A percentile compares a stretch with the other conserved stretches of the same genome.
phyloP scores from a whole-genome alignment of 2,113 vertebrate genomes.

The Falco punctatus region DNA sequence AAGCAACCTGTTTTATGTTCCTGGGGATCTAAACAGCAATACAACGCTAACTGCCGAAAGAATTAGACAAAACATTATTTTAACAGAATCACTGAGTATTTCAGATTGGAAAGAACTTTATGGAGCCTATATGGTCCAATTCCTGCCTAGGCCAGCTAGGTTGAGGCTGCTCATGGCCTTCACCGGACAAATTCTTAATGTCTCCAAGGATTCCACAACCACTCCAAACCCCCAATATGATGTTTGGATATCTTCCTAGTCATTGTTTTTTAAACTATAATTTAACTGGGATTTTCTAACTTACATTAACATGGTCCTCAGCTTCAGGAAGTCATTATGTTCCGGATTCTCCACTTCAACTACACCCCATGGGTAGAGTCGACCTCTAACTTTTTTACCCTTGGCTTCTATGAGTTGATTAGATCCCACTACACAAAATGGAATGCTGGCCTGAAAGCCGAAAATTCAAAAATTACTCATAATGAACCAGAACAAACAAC shows the following conservation, averaged over 20 bases:
- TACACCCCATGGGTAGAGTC: conserved; percentile 96
- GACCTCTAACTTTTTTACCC: conserved; percentile 97
- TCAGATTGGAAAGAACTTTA: not conserved
- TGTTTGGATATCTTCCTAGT: not conserved
- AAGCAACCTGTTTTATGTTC: not conserved
- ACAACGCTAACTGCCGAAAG: accelerated
- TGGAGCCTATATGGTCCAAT: not conserved
- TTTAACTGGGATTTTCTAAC: conserved; percentile 6
- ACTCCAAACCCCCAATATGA: accelerated
- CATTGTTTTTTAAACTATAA: not conserved
- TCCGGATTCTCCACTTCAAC: conserved; percentile 99
- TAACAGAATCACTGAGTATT: not conserved
- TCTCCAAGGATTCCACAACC: not conserved
- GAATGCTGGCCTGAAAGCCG: conserved; percentile 89
- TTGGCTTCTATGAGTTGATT: conserved; percentile 99
- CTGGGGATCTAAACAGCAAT: not conserved
- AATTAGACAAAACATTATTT: not conserved
- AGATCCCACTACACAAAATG: conserved; percentile 96
- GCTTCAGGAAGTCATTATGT: conserved; percentile 97
- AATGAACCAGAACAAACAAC: not conserved
- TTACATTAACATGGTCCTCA: conserved; percentile 98
- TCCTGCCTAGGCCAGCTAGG: not conserved
- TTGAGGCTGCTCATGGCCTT: not conserved
- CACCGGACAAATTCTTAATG: not conserved
- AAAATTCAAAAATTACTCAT: not conserved